A percentile compares a stretch with the other conserved stretches of the same genome.
Evolutionary conservation across 1,140 invertebrate species (phyloP).

Genomic region (Sweltsa coloradensis): DNA sequence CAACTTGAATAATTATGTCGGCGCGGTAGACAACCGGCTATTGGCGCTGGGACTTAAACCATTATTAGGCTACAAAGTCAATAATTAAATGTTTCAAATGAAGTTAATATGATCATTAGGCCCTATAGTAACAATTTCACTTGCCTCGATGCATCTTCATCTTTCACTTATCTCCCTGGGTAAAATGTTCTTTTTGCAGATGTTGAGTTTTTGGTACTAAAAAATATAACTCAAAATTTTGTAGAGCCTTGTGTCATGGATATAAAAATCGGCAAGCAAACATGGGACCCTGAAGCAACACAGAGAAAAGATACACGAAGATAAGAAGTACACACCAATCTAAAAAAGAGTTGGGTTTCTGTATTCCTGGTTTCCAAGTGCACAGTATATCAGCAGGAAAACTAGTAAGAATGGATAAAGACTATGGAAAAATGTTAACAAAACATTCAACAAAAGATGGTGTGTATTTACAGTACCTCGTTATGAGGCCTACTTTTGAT

Average conservation of each 20-base stretch:
- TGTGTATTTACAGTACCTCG: constrained; percentile 26
- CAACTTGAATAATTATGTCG: too few species aligned
- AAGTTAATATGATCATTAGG: too few species aligned
- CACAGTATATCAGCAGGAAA: constrained; percentile 40
- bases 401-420: constrained; percentile 52
- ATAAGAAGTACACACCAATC: constrained; percentile 32
- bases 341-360: constrained; percentile 65
- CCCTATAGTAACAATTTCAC: too few species aligned
- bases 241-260: constrained; percentile 83
- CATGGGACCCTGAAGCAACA: constrained; percentile 75
- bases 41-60: too few species aligned
- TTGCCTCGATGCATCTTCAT: too few species aligned
- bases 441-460: constrained; percentile 47
- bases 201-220: constrained; percentile 68
- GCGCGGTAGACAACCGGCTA: too few species aligned
- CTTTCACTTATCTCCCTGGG: too few species aligned
- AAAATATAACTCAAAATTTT: constrained; percentile 67
- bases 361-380: constrained; percentile 82
- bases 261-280: constrained; percentile 79
- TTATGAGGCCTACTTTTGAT: too few species aligned
- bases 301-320: constrained; percentile 63
- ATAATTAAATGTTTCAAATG: too few species aligned
- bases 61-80: too few species aligned
- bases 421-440: constrained; percentile 61
- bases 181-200: too few species aligned